phyloP scores from a whole-genome alignment of 2,113 vertebrate species.

The Petromus typicus region DNA sequence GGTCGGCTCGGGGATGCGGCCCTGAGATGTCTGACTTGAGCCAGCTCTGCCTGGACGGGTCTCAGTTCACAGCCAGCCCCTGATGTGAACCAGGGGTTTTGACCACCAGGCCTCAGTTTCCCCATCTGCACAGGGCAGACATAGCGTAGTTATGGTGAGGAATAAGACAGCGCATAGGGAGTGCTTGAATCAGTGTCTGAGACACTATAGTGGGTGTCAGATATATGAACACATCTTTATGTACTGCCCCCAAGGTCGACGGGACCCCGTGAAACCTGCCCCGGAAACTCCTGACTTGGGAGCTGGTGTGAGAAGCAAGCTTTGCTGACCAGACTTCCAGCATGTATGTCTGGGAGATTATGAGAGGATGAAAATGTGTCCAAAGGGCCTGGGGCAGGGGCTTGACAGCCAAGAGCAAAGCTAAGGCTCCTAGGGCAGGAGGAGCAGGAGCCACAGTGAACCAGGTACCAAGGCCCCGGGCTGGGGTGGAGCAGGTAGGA shows the following conservation, averaged over 20 bases:
- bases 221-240: accelerated
- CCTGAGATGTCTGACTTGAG: accelerated
- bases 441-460: background rate
- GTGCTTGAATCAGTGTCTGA: background rate
- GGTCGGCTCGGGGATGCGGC: background rate
- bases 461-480: accelerated
- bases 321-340: background rate
- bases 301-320: background rate
- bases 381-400: background rate
- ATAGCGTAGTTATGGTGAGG: background rate
- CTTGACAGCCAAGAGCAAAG: background rate
- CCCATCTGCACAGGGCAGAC: no score
- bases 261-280: no score
- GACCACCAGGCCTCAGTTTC: background rate
- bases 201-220: background rate
- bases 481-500: accelerated
- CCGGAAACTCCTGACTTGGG: background rate
- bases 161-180: accelerated
- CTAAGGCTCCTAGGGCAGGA: background rate
- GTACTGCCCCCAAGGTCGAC: background rate
- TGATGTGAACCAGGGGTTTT: accelerated
- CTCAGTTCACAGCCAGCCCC: background rate
- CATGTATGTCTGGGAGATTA: accelerated
- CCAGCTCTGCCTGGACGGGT: background rate
- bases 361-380: background rate